Percentiles rank a stretch among this genome's conserved stretches.
Evolutionary conservation across 2,888 invertebrate species (phyloP).

Genomic region (Eucera pruinosa): DNA sequence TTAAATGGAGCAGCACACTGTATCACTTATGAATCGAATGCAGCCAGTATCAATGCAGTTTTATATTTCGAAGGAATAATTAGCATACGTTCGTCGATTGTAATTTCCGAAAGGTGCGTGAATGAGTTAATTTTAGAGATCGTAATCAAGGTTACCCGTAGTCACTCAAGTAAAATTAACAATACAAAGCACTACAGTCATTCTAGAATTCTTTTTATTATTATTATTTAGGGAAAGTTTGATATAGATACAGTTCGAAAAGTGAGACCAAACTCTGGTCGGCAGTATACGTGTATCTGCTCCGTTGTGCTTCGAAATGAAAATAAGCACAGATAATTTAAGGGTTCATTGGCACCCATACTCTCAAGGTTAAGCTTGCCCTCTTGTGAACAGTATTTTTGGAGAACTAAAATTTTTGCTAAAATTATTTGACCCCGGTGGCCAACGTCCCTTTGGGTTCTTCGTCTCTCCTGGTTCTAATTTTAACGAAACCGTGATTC

Average conservation of each 20-base stretch:
- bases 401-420: constrained; percentile 36
- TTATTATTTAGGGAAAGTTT: too few relatives aligned
- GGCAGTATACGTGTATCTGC: too few relatives aligned
- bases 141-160: too few relatives aligned
- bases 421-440: constrained; percentile 44
- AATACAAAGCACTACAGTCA: neutral
- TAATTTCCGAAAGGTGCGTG: constrained; percentile 39
- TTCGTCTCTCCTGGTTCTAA: constrained; percentile 46
- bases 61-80: constrained; percentile 40
- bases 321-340: constrained; percentile 1
- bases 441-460: neutral
- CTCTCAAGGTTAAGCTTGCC: constrained; percentile 12
- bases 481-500: constrained; percentile 62
- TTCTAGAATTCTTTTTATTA: neutral
- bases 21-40: too few relatives aligned
- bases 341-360: constrained; percentile 21
- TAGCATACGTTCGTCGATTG: too few relatives aligned
- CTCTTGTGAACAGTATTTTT: constrained; percentile 9
- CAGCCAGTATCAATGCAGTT: constrained; percentile 4
- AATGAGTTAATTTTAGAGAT: too few relatives aligned
- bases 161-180: constrained; percentile 7
- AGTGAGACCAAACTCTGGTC: too few relatives aligned
- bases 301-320: too few relatives aligned
- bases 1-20: too few relatives aligned
- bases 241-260: too few relatives aligned